Evolutionary conservation across 2,797 vertebrate species (phyloP), one percentile per base, ranked within the genome.

Genomic region (Argyrosomus regius): DNA sequence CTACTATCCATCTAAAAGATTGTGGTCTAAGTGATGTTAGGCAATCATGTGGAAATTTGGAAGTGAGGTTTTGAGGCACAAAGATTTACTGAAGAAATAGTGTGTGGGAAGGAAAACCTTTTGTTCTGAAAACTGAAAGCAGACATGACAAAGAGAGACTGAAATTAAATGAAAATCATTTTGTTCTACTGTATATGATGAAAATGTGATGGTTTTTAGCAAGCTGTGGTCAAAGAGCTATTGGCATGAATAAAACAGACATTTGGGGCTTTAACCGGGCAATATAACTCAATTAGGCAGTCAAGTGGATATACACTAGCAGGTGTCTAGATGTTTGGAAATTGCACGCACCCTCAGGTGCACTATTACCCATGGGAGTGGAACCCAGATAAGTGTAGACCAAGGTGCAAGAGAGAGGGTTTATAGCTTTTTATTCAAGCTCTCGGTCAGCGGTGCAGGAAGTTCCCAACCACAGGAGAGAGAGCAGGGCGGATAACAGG

Each of bases 401-500:
- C 53, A 41, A 58, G 68, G 31, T 66, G 59, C 59, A 53, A 75
- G 43, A 77, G 24, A 75, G 43, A 65, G 11, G 63, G 45, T 83
- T 80, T 70, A 67, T 71, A 68, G 28, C 41, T 57, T 87, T 81
- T 83, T 59, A 69, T 71, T 79, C 57, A 72, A 64, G 64, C 65
- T 69, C 88, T 70, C 14, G 39, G 63, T 67, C 52, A 75, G 73
- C 68, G 77, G 86, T 84, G 74, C 75, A 91, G 87, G 86, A 93
- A 85, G 82, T 91, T 92, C 84, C 75, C 87, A 91, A 84, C 83
- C 86, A 78, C 72, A 70, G 83, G 88, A 90, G 80, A 83, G 69
- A 70, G 75, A 69, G 57, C 58, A 70, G 50, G 67, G 64, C 63
- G 81, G 91, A 89, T 93, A 92, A 90, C 78, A 84, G 87, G 92